Conservation (phyloP, 1,140 invertebrate genomes). For the Mycetomoellerius zeteki region DNA sequence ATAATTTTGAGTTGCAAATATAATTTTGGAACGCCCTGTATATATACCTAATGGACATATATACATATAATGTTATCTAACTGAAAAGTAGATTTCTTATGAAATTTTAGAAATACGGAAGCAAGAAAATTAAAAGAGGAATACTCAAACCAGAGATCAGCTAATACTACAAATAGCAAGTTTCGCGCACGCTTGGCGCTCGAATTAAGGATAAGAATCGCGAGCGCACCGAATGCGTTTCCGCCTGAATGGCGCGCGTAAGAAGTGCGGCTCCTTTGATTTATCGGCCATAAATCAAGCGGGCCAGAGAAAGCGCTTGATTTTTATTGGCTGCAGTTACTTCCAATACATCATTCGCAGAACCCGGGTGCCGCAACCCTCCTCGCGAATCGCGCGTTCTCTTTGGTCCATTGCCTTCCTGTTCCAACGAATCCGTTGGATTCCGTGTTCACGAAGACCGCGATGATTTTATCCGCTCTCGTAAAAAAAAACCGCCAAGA, state of each 20-base stretch:
- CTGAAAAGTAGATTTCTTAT: neutral
- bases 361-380: slow-evolving; percentile 24
- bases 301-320: slow-evolving; percentile 74
- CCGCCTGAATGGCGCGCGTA: slow-evolving; percentile 63
- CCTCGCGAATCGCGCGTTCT: slow-evolving; percentile 41
- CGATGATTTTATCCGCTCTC: slow-evolving; percentile 65
- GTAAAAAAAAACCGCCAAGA: slow-evolving; percentile 10
- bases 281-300: slow-evolving; percentile 78
- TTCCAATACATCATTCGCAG: slow-evolving; percentile 77
- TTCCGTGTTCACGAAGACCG: slow-evolving; percentile 63
- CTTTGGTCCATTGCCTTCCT: slow-evolving; percentile 66
- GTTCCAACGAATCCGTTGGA: slow-evolving; percentile 58
- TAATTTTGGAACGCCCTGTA: no score
- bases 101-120: neutral
- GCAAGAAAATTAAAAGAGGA: neutral
- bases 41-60: neutral
- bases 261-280: slow-evolving; percentile 73
- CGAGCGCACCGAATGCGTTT: slow-evolving; percentile 50
- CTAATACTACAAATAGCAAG: neutral
- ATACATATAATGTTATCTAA: neutral
- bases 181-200: slow-evolving; percentile 29
- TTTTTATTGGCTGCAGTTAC: slow-evolving; percentile 79
- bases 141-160: neutral
- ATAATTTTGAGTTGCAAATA: no score
- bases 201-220: slow-evolving; percentile 34